Percentiles rank a stretch among this genome's conserved stretches.
Evolutionary conservation across 2,888 invertebrate species (phyloP).

Genomic region (Andrena hattorfiana): DNA sequence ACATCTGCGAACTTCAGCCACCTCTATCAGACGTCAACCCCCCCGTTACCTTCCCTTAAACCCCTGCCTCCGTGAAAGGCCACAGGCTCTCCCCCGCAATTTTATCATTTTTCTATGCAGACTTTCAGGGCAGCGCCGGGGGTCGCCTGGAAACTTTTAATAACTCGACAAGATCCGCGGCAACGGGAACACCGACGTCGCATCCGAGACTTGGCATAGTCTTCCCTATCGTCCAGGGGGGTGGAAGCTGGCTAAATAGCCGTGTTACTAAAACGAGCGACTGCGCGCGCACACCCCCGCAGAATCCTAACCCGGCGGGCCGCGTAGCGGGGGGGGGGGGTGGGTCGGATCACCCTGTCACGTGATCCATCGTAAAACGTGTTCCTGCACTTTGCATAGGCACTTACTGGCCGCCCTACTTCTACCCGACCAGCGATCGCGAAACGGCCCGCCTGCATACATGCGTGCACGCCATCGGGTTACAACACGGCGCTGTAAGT

Average conservation of each 20-base stretch:
- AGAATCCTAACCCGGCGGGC: slow-evolving; percentile 59
- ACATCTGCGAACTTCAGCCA: not conserved
- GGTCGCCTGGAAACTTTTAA: slow-evolving; percentile 26
- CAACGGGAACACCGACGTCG: not conserved
- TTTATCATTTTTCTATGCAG: not conserved
- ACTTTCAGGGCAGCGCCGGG: not conserved
- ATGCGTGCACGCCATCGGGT: slow-evolving; percentile 42
- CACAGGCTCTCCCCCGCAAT: too few relatives aligned
- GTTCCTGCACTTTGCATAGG: slow-evolving; percentile 62
- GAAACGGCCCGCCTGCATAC: slow-evolving; percentile 6
- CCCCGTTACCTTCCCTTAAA: not conserved
- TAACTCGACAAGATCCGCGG: slow-evolving; percentile 12
- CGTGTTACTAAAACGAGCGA: not conserved
- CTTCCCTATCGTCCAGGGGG: slow-evolving; percentile 2
- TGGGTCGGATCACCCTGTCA: slow-evolving; percentile 47
- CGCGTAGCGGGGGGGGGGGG: slow-evolving; percentile 34
- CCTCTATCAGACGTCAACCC: not conserved
- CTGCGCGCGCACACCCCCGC: slow-evolving; percentile 67
- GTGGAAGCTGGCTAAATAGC: slow-evolving; percentile 11
- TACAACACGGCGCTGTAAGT: slow-evolving; percentile 3
- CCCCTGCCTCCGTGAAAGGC: not conserved
- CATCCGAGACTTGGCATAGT: slow-evolving; percentile 17
- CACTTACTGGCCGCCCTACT: slow-evolving; percentile 51
- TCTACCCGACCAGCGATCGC: slow-evolving; percentile 39
- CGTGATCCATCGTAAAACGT: slow-evolving; percentile 64